Conservation (phyloP, 2,888 invertebrate genomes). For the Himalopsyche tibetana region DNA sequence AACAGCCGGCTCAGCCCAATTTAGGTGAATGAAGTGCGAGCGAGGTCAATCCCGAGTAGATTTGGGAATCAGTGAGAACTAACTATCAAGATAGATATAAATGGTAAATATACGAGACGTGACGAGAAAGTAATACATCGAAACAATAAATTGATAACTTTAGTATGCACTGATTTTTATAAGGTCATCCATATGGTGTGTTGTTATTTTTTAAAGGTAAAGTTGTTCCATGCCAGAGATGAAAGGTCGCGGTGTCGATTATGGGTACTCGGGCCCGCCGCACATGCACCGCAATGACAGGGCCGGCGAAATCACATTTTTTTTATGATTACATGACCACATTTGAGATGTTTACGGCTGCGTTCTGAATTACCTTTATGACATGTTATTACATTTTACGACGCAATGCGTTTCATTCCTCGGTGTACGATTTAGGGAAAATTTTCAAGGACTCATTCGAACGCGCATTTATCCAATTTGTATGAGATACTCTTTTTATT, state of each 20-base stretch:
- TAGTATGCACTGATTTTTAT: background rate
- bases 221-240: background rate
- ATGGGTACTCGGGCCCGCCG: background rate
- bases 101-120: too few species aligned
- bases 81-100: too few species aligned
- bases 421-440: background rate
- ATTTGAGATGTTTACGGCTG: background rate
- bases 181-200: background rate
- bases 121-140: background rate
- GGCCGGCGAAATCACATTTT: slow-evolving; percentile 15
- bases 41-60: too few species aligned
- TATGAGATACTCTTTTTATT: too few species aligned
- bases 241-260: slow-evolving; percentile 17
- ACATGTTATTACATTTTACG: slow-evolving; percentile 11
- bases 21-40: too few species aligned
- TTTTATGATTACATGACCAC: background rate
- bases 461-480: too few species aligned
- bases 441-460: background rate
- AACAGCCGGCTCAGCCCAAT: too few species aligned
- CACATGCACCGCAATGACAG: background rate
- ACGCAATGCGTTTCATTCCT: background rate
- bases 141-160: background rate
- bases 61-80: too few species aligned
- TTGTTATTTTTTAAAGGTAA: slow-evolving; percentile 6
- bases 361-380: background rate